Conservation (phyloP, 1,140 invertebrate species). For the Cephus cinctus region DNA sequence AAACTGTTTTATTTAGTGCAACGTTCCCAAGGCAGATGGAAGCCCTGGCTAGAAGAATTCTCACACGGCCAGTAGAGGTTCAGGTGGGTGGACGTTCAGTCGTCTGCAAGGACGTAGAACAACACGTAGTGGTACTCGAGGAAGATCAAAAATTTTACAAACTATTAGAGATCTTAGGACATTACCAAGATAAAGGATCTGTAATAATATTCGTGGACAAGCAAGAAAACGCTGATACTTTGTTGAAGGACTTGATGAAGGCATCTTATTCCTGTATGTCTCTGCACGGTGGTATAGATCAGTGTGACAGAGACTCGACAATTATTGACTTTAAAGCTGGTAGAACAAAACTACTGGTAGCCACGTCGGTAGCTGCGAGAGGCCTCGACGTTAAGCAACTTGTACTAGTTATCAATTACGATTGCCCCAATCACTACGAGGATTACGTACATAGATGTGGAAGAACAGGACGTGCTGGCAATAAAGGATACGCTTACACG, state of each 20-base stretch:
- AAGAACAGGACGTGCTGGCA: slow-evolving; percentile 89
- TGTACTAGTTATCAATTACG: slow-evolving; percentile 98
- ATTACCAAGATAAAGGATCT: slow-evolving; percentile 91
- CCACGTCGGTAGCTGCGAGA: slow-evolving; percentile 95
- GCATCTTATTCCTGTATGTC: slow-evolving; percentile 95
- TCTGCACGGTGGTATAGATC: slow-evolving; percentile 98
- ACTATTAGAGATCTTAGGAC: slow-evolving; percentile 90
- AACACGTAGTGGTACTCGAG: slow-evolving; percentile 90
- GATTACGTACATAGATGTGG: slow-evolving; percentile 99
- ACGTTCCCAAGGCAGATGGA: slow-evolving; percentile 99
- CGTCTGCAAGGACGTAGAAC: slow-evolving; percentile 98
- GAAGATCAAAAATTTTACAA: slow-evolving; percentile 99
- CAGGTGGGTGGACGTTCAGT: slow-evolving; percentile 96
- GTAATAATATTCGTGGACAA: slow-evolving; percentile 99
- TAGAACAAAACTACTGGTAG: slow-evolving; percentile 80
- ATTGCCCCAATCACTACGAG: slow-evolving; percentile 99
- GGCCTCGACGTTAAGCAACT: slow-evolving; percentile 98
- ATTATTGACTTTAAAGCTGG: slow-evolving; percentile 98
- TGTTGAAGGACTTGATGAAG: slow-evolving; percentile 95
- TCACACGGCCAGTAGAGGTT: slow-evolving; percentile 96
- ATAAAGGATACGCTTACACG: slow-evolving; percentile 96
- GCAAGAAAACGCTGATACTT: slow-evolving; percentile 94
- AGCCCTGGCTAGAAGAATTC: slow-evolving; percentile 89
- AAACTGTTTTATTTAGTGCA: slow-evolving; percentile 98
- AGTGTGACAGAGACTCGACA: slow-evolving; percentile 97